phyloP scores from a whole-genome alignment of 2,888 invertebrate genomes.

The Galerucella nymphaeae region DNA sequence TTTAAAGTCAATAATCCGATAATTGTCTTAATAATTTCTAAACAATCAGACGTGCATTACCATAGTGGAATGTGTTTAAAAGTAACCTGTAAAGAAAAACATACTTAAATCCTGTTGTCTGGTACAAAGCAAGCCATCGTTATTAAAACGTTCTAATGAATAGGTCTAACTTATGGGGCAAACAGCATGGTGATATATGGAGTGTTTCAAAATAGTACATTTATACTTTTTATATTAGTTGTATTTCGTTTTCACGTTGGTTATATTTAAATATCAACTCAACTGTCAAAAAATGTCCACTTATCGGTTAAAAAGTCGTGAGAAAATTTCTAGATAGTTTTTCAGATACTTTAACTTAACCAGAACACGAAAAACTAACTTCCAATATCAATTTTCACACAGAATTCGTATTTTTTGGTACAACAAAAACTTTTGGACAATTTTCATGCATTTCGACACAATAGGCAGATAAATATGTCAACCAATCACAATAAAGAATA shows the following conservation, averaged over 20 bases:
- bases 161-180: constrained; percentile 21
- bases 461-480: too few relatives aligned
- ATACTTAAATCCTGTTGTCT: constrained; percentile 4
- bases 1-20: constrained; percentile 33
- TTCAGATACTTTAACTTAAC: too few relatives aligned
- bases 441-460: too few relatives aligned
- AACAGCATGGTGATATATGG: constrained; percentile 10
- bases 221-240: neutral
- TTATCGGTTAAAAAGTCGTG: too few relatives aligned
- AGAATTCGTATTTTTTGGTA: too few relatives aligned
- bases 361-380: too few relatives aligned
- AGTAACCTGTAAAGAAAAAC: constrained; percentile 19
- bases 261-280: too few relatives aligned
- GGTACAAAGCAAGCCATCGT: constrained; percentile 12
- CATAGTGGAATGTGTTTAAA: constrained; percentile 22
- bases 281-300: too few relatives aligned
- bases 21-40: constrained; percentile 33
- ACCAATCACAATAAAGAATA: too few relatives aligned
- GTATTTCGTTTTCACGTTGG: neutral
- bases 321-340: too few relatives aligned
- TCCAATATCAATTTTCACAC: too few relatives aligned
- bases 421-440: too few relatives aligned
- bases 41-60: constrained; percentile 35
- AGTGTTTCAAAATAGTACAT: constrained; percentile 11
- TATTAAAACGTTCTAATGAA: constrained; percentile 30